phyloP scores from a whole-genome alignment of 2,888 invertebrate species.

The Oscheius sp. region DNA sequence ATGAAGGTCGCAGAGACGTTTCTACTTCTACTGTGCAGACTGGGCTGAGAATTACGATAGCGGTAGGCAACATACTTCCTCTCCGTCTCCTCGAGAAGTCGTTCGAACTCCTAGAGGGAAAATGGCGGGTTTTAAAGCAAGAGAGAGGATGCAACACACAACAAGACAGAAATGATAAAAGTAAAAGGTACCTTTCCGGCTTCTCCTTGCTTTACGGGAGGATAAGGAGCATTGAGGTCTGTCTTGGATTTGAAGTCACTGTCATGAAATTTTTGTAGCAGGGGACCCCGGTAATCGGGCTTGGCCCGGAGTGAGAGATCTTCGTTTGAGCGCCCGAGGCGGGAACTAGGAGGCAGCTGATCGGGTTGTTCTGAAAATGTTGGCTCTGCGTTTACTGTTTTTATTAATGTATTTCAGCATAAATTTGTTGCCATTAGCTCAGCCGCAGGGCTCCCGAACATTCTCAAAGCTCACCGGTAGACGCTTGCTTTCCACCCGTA shows the following conservation, averaged over 20 bases:
- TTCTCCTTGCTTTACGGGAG: slow-evolving; percentile 49
- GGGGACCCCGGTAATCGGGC: slow-evolving; percentile 70
- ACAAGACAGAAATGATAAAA: background rate
- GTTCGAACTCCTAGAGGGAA: slow-evolving; percentile 68
- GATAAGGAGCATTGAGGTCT: slow-evolving; percentile 51
- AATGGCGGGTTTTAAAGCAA: slow-evolving; percentile 6
- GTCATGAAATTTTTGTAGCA: slow-evolving; percentile 72
- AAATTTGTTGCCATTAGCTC: too few relatives aligned
- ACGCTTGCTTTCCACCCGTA: too few relatives aligned
- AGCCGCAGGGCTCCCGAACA: too few relatives aligned
- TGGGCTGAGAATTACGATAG: slow-evolving; percentile 60
- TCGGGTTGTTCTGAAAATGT: background rate
- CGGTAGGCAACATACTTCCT: slow-evolving; percentile 68
- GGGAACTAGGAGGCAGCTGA: slow-evolving; percentile 41
- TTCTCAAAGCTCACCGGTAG: too few relatives aligned
- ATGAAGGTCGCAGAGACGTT: slow-evolving; percentile 52
- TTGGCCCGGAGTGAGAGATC: slow-evolving; percentile 55
- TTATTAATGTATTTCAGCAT: too few relatives aligned
- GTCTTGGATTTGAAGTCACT: slow-evolving; percentile 61
- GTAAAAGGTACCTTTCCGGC: slow-evolving; percentile 31
- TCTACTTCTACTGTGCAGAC: slow-evolving; percentile 55
- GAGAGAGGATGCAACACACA: slow-evolving; percentile 22
- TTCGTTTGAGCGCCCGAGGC: slow-evolving; percentile 67
- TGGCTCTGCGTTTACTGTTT: background rate
- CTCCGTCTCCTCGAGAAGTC: slow-evolving; percentile 70